Base-by-base conservation (phyloP, 2,888 invertebrate species). In the Sipha maydis region DNA sequence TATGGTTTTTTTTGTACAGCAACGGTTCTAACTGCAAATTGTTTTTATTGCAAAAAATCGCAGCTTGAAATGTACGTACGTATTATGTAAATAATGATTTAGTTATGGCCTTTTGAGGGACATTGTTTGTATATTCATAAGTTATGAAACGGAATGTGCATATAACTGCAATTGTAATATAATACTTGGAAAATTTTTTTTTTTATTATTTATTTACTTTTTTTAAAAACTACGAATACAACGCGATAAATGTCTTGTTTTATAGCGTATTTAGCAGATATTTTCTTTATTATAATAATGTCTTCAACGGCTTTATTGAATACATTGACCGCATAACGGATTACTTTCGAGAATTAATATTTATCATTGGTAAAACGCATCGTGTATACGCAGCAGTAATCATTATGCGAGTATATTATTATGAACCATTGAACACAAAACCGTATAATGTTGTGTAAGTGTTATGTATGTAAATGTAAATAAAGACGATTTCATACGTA, bases 401-500 rank as follows among this genome's bases (percentile, higher is more conserved):
- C 56, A 2, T 2, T 25, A 38, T 61, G 61, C 48, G 48, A 79
- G 34, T 34, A 4, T 34, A 34, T 34, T 48, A 48, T 61, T 80
- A 38, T 38, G 61, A 38, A 38, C 38, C 61, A 80, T 80, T 80
- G 38, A 67, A 80, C 38, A n/a, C 61, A 38, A 80, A 80, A 67
- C n/a, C 80, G n/a, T 80, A 61, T n/a, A 61, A 21, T 61, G 19
- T 56, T 4, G 19, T 56, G 21, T 14, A 54, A 56, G 56, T 9
- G 28, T n/a, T 14, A 28, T 69, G n/a, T 69, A 28, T 28, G 9
- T 25, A 11, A 1, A 11, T 11, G 69, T n/a, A 9, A 41, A 25
- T 61, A 61, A 7, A 8, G 21, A 25, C 5, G 61, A 25, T 3
- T 61, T 61, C 25, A 61, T 61, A 61, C 41, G n/a, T 8, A n/a